Evolutionary conservation across 2,113 vertebrate species (phyloP).

Genomic region (Cricetomys ansorgei): DNA sequence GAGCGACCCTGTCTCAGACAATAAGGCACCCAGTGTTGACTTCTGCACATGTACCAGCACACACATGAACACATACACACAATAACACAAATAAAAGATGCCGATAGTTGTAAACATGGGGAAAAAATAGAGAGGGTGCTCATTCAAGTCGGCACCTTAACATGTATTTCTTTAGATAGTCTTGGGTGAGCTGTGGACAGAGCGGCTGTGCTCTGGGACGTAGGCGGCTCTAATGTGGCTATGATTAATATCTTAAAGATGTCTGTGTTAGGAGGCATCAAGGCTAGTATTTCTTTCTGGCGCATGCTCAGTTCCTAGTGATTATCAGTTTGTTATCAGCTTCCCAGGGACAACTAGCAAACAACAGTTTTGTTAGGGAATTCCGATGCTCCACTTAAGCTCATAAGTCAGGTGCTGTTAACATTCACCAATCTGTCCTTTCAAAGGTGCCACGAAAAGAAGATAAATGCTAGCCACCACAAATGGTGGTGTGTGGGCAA

Average conservation of each 20-base stretch:
- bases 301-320: not conserved
- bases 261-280: not conserved
- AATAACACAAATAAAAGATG: not conserved
- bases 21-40: not conserved
- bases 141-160: not conserved
- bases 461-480: not conserved
- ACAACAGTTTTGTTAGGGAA: not conserved
- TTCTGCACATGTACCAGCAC: not conserved
- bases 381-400: not conserved
- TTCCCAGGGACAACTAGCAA: not conserved
- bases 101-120: not conserved
- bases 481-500: not conserved
- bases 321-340: not conserved
- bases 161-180: not conserved
- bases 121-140: not conserved
- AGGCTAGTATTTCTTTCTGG: not conserved
- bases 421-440: not conserved
- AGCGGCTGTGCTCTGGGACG: not conserved
- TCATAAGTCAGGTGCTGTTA: not conserved
- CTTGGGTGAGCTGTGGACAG: not conserved
- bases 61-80: not conserved
- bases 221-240: not conserved
- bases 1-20: not conserved
- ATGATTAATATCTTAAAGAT: conserved; percentile 2
- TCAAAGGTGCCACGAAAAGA: not conserved